Conservation (phyloP, 35 echinoderm and acorn worm genomes). For the Lytechinus variegatus region DNA sequence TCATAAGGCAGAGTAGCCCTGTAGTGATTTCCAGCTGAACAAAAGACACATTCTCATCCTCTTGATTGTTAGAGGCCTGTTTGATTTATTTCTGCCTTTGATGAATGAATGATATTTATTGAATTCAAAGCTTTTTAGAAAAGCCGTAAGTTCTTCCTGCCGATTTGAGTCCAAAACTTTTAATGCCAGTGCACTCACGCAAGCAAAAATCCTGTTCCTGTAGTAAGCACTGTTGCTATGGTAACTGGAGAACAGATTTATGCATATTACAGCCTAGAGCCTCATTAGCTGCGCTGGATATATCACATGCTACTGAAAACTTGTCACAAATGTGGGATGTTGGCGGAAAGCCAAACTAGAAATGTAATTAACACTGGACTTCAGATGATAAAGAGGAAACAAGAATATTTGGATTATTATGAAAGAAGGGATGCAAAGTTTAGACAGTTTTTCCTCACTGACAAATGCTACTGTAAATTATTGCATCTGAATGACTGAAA, state of each 20-base stretch:
- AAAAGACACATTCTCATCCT: background rate
- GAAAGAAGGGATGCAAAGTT: background rate
- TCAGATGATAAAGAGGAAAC: background rate
- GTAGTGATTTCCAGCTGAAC: background rate
- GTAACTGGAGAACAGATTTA: constrained; percentile 14
- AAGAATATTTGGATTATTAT: background rate
- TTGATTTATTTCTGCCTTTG: background rate
- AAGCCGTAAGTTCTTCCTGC: background rate
- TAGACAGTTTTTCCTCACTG: background rate
- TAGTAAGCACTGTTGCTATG: background rate
- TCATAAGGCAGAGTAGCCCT: too few relatives aligned
- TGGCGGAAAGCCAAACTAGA: background rate
- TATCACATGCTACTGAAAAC: constrained; percentile 7
- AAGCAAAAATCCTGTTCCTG: constrained; percentile 35
- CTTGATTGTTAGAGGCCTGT: background rate
- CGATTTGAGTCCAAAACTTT: background rate
- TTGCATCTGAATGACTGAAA: too few relatives aligned
- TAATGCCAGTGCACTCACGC: constrained; percentile 5
- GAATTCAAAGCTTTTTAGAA: background rate
- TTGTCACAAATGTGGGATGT: background rate
- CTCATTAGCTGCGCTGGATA: background rate
- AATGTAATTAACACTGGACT: background rate
- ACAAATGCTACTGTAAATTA: too few relatives aligned
- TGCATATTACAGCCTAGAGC: background rate
- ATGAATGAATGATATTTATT: background rate